These are phyloP conservation scores for Rhadinocentrus ornatus DNA, from an alignment of 2,797 vertebrate species.

Conservation along the genomic window DNA sequence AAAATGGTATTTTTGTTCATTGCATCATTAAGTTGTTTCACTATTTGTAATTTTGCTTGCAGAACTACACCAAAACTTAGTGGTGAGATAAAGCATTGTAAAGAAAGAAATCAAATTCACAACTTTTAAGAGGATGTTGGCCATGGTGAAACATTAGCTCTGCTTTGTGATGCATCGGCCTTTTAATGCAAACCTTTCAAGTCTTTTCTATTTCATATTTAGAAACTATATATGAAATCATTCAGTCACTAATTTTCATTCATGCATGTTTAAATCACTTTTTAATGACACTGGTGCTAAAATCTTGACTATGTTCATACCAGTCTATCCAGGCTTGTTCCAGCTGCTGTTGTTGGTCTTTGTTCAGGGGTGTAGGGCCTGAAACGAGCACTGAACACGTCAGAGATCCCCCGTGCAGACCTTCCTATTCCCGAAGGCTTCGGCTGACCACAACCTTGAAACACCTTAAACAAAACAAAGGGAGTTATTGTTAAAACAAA, in stretches of 20 bases:
- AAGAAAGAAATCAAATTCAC: background rate
- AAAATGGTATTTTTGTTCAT: background rate
- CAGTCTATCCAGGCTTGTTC: slow-evolving; percentile 94
- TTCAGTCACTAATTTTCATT: background rate
- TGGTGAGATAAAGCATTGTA: background rate
- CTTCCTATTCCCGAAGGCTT: slow-evolving; percentile 88
- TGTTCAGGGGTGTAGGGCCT: slow-evolving; percentile 90
- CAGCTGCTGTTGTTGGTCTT: slow-evolving; percentile 90
- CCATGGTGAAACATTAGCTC: background rate
- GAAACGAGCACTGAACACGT: slow-evolving; percentile 90
- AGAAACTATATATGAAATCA: no score
- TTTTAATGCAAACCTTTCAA: background rate
- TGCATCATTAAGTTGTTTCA: background rate
- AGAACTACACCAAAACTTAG: background rate
- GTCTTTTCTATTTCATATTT: background rate
- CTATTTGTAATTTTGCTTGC: background rate
- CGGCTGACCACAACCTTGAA: slow-evolving; percentile 94
- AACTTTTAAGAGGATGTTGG: background rate
- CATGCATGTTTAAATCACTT: background rate
- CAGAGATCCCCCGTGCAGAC: slow-evolving; percentile 89
- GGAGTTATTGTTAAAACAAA: slow-evolving; percentile 20
- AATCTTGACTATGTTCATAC: slow-evolving; percentile 76
- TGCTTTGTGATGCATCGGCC: background rate
- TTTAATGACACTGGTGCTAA: background rate
- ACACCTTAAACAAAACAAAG: slow-evolving; percentile 84